phyloP scores from a whole-genome alignment of 2,797 vertebrate species.

The Loriculus beryllinus region DNA sequence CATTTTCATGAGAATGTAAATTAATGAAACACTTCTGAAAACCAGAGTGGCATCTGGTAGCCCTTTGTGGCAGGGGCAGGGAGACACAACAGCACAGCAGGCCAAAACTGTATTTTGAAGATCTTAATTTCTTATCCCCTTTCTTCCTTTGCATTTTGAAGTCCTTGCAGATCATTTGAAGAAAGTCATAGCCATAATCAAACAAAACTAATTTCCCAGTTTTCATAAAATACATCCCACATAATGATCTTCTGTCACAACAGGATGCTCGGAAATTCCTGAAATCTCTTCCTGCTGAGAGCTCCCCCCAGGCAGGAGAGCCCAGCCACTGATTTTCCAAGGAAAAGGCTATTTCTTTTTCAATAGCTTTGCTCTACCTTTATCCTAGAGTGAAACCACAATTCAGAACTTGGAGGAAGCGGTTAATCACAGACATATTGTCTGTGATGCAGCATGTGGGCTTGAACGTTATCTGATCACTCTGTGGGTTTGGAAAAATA shows the following conservation, averaged over 20 bases:
- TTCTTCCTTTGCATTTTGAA: background rate
- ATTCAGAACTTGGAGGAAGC: background rate
- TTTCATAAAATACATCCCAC: background rate
- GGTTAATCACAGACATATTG: background rate
- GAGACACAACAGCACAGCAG: conserved; percentile 28
- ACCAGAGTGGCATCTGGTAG: background rate
- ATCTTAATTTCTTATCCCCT: background rate
- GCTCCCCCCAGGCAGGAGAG: background rate
- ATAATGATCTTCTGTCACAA: background rate
- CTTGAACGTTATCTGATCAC: conserved; percentile 13
- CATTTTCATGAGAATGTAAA: background rate
- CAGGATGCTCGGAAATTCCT: conserved; percentile 46
- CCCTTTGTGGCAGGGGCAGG: background rate
- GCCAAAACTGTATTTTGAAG: background rate
- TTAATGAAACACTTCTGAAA: background rate
- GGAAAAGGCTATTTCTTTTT: background rate
- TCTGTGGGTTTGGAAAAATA: conserved; percentile 40
- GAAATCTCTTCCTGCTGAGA: conserved; percentile 4
- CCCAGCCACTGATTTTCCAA: background rate
- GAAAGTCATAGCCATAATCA: background rate
- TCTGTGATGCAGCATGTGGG: background rate
- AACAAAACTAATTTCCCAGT: conserved; percentile 1
- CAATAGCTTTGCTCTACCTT: background rate
- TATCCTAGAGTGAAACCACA: background rate
- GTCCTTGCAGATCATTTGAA: background rate